A percentile compares a stretch with the other conserved stretches of the same genome.
Conservation (phyloP, 2,113 vertebrate species). For the Amia ocellicauda region DNA sequence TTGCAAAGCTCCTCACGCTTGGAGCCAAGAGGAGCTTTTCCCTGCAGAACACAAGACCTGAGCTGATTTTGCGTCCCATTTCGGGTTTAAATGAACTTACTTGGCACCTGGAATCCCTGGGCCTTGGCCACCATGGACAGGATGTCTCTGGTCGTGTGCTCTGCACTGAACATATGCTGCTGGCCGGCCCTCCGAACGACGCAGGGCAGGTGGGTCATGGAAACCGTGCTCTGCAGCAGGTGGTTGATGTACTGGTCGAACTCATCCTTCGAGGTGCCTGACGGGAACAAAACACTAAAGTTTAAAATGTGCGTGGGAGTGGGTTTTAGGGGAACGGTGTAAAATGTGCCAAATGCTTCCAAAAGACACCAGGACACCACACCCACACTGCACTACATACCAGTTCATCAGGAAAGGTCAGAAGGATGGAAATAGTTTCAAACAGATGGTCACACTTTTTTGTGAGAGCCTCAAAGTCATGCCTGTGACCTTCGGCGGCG, state of each 20-base stretch:
- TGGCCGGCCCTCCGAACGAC: conserved; percentile 69
- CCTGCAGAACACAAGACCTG: too few relatives aligned
- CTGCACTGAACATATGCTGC: conserved; percentile 79
- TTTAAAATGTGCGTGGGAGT: too few relatives aligned
- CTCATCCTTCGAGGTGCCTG: conserved; percentile 70
- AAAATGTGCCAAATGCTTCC: too few relatives aligned
- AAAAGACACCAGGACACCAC: too few relatives aligned
- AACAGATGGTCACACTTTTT: too few relatives aligned
- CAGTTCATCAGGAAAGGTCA: too few relatives aligned
- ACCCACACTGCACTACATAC: too few relatives aligned
- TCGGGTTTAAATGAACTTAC: conserved; percentile 74
- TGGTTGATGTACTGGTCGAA: conserved; percentile 89
- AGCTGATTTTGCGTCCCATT: too few relatives aligned
- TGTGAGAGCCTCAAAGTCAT: background rate
- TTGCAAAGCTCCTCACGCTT: too few relatives aligned
- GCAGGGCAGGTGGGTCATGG: conserved; percentile 79
- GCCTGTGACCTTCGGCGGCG: background rate
- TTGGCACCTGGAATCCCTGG: conserved; percentile 83
- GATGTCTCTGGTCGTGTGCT: conserved; percentile 89
- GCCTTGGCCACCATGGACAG: conserved; percentile 89
- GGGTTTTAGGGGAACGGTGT: too few relatives aligned
- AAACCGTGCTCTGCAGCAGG: conserved; percentile 78
- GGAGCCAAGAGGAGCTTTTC: too few relatives aligned
- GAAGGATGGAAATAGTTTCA: too few relatives aligned
- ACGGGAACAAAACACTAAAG: background rate